These are phyloP conservation scores for Formica exsecta DNA, from an alignment of 1,140 invertebrate genomes.

Conservation along the genomic window DNA sequence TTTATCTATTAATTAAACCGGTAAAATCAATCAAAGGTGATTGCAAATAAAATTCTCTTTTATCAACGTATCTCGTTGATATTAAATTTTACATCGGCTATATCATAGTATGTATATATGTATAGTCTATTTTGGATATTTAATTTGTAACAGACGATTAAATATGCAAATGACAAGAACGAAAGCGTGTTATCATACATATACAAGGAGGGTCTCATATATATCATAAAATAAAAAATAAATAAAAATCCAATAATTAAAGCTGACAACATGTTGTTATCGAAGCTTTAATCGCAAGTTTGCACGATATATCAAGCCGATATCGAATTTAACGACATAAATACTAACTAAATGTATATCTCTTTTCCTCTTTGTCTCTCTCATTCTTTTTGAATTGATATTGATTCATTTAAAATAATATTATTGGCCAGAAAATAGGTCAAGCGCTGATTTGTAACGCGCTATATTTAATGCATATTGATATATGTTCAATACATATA, in stretches of 20 bases:
- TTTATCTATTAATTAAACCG: constrained; percentile 33
- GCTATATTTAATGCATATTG: constrained; percentile 41
- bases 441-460: constrained; percentile 1
- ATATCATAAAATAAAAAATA: background rate
- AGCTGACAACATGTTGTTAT: constrained; percentile 7
- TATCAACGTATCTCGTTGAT: too few species aligned
- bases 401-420: constrained; percentile 28
- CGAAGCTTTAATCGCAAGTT: constrained; percentile 22
- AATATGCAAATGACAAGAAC: background rate
- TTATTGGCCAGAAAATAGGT: background rate
- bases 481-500: constrained; percentile 22
- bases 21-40: background rate
- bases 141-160: background rate
- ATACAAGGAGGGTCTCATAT: background rate
- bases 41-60: background rate
- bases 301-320: background rate
- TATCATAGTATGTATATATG: background rate
- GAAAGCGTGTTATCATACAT: background rate
- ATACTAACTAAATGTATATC: background rate
- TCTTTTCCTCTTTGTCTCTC: background rate
- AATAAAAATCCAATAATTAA: background rate
- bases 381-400: background rate
- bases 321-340: constrained; percentile 21
- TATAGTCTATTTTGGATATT: background rate
- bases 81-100: background rate